Base-by-base conservation (phyloP, 1,140 invertebrate genomes). In the Ephestia elutella region DNA sequence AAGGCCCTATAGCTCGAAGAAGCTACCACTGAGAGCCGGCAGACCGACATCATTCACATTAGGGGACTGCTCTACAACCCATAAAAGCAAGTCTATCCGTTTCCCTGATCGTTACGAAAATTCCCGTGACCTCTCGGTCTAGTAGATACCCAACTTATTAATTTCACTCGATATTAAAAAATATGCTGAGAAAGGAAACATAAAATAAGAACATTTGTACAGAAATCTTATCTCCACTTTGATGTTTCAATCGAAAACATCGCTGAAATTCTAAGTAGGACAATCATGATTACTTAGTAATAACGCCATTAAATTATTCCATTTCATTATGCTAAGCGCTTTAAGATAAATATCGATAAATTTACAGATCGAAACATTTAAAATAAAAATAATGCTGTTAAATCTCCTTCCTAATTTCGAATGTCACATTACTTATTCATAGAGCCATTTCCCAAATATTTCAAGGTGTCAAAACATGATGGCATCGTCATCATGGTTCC, bases 381-480 rank as follows among this genome's bases (percentile, higher is more conserved):
- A 3, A 44, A 17, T 44, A 44, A 44, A 44, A 44, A 44, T 44
- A 15, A 44, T 15, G 38, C 15, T 15, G 38, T 44, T 44, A 44
- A 44, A 13, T 44, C 38, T 13, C 38, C 38, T 44, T 44, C 38
- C 38, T 44, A 44, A 44, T 44, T 44, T 17, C 38, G 7, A n/a
- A 44, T 44, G 38, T 44, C 38, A 44, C 38, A 44, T 44, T 44
- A 44, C n/a, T 55, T 55, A 55, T 55, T 38, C 54, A 55, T 17
- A 20, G 17, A 55, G 54, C 30, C 54, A 28, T 44, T 17, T 35
- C 30, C 15, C 54, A 38, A n/a, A 55, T 35, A 35, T 55, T 55
- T 35, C 21, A 28, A 13, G 21, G 13, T 44, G n/a, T 44, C 38
- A 44, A 44, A 44, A 44, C 38, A 44, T n/a, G 5, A 15, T 55